Base-by-base conservation (phyloP, 2,797 vertebrate species). In the Pristis pectinata region DNA sequence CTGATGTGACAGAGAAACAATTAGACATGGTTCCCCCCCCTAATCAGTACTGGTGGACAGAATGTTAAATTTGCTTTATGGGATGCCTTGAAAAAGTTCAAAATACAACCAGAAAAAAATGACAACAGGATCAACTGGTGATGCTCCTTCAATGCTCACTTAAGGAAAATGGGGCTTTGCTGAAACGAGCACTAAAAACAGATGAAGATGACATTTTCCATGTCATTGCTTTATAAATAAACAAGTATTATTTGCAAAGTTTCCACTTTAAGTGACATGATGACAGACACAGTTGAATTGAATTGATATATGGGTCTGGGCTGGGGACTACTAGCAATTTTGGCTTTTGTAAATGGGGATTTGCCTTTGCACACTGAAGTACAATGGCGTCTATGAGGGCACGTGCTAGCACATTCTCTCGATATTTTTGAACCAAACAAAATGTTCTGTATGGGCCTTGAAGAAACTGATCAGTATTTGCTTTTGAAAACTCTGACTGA, bases 231-330 rank as follows among this genome's bases (percentile, higher is more conserved):
- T 72, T 41, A 27, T 67, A 44, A n/a, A 30, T 64, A 92, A 72
- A 92, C 64, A 94, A 94, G 67, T 67, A 34, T 94, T 30, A 34
- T 93, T 93, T 93, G 91, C 91, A 7, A 93, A 93, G 44, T 93
- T 72, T 1, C 4, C n/a, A 9, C 17, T 94, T 67, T 37, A 94
- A 37, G 72, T 94, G 56, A 94, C 67, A 64, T 93, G 64, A 72
- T 30, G 34, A 27, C 59, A 64, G 34, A 94, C 72, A 92, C 72
- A 64, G 30, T 64, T 44, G 17, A 64, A 41, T n/a, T 4, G 64
- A 22, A 93, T 59, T 93, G 59, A 93, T 64, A 44, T 67, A 15
- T 27, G 85, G 85, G 85, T 27, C 91, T 91, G 24, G 24, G 91
- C 56, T 15, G 61, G 91, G 27, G 24, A 93, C 91, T 91, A 93